Evolutionary conservation across 2,888 invertebrate genomes (phyloP).

Genomic region (Aporophyla nigra): DNA sequence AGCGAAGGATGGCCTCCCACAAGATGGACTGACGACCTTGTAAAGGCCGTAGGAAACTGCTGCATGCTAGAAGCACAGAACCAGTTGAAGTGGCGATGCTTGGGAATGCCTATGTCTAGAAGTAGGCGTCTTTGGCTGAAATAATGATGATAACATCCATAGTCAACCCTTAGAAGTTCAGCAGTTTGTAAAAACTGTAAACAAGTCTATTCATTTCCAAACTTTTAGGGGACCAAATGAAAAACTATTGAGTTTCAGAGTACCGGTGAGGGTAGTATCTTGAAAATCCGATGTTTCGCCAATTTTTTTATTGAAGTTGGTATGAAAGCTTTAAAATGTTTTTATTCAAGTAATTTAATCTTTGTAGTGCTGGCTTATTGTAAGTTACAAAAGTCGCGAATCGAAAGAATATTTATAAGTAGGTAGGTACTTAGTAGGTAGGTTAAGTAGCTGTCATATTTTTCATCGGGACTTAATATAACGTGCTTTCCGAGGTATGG

Average conservation of each 20-base stretch:
- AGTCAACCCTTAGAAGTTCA: not conserved
- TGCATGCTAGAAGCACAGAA: not conserved
- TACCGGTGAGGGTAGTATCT: not conserved
- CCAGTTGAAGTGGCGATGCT: not conserved
- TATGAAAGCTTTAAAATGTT: not conserved
- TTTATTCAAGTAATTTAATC: not conserved
- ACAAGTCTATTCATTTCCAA: not conserved
- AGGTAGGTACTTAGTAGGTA: no score
- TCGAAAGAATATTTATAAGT: no score
- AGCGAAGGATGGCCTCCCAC: not conserved
- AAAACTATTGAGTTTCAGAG: not conserved
- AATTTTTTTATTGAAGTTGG: not conserved
- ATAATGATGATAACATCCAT: not conserved
- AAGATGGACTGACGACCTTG: not conserved
- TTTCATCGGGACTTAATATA: no score
- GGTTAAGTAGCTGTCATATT: no score
- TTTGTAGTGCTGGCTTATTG: not conserved
- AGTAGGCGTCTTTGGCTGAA: not conserved
- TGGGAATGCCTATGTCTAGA: not conserved
- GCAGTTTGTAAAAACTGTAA: not conserved
- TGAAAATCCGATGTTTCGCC: not conserved
- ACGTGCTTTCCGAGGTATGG: no score
- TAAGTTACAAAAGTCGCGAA: no score
- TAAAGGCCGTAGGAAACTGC: not conserved
- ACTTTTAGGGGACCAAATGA: not conserved